Percentiles rank a stretch among this genome's conserved stretches.
Conservation (phyloP, 2,888 invertebrate species). For the Leucoma salicis region DNA sequence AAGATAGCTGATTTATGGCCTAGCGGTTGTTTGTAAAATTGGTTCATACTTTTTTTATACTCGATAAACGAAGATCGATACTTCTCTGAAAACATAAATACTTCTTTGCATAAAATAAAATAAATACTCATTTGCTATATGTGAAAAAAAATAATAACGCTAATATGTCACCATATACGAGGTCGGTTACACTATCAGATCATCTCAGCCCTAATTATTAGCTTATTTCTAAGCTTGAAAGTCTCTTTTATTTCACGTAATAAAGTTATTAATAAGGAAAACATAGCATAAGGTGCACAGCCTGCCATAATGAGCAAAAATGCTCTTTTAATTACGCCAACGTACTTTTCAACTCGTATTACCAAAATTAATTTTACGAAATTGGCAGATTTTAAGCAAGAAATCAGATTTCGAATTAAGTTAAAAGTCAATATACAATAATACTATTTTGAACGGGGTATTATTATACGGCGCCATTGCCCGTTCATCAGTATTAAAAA, state of each 20-base stretch:
- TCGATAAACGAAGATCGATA: no score
- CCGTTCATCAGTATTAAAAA: constrained; percentile 16
- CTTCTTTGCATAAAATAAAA: no score
- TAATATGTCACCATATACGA: no score
- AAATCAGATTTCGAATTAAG: constrained; percentile 27
- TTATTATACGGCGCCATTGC: constrained; percentile 16
- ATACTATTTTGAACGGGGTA: constrained; percentile 21
- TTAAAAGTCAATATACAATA: constrained; percentile 16
- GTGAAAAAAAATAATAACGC: no score
- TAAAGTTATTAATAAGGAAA: no score
- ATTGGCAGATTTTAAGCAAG: constrained; percentile 22
- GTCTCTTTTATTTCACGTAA: no score
- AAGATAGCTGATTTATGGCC: constrained; percentile 18
- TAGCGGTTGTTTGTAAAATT: constrained; percentile 4
- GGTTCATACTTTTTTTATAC: no score
- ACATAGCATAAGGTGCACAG: constrained; percentile 9
- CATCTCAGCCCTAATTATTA: no score
- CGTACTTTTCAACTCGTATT: constrained; percentile 19
- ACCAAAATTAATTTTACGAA: constrained; percentile 21
- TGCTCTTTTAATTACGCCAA: constrained; percentile 15
- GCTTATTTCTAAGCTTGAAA: no score
- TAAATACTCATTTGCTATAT: no score
- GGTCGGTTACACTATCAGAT: no score
- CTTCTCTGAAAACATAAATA: no score
- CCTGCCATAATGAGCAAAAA: constrained; percentile 19